Evolutionary conservation across 2,113 vertebrate species (phyloP), one percentile per base, ranked within the genome.

Genomic region (Lycaon pictus): DNA sequence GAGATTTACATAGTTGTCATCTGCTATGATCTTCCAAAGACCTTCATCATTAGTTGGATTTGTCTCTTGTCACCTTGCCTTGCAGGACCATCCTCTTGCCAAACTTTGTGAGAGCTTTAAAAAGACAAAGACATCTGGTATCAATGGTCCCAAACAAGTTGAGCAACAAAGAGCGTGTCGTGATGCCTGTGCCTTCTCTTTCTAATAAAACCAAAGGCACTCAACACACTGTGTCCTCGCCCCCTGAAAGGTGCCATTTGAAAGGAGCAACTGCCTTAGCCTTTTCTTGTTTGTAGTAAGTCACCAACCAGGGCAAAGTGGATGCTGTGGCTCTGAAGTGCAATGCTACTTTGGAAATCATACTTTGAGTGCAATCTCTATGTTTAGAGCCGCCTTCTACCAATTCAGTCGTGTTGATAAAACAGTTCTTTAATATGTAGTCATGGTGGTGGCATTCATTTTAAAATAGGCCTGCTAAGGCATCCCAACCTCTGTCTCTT

Each of bases 221-320:
- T 23, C 29, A 79, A 10, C 0, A 63, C 10, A 5, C 29, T 84
- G 32, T 32, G 3, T 91, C 71, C 43, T 25, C 90, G 3, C 69
- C 15, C 56, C n/a, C 62, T 56, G 56, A 89, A 60, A 85, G 27
- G 32, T 55, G 16, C 62, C n/a, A 23, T 72, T 74, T 37, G 43
- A 89, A 69, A 92, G 53, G 13, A 65, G 7, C 8, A 53, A 76
- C 32, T 25, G 25, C 15, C 15, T 74, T 62, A 60, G 25, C 9
- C 0, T 96, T 95, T 96, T 88, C 25, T 43, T 74, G 3, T 92
- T 85, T 76, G 56, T 71, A 71, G 15, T 43, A 94, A 91, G 19
- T 65, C 11, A 86, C 2, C 2, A 84, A 20, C 19, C 3, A 60
- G 11, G 16, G 35, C 6, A 94, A 85, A 88, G 62, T 43, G 20